Base-by-base conservation (phyloP, 1,140 invertebrate genomes). In the Drosophila truncata region DNA sequence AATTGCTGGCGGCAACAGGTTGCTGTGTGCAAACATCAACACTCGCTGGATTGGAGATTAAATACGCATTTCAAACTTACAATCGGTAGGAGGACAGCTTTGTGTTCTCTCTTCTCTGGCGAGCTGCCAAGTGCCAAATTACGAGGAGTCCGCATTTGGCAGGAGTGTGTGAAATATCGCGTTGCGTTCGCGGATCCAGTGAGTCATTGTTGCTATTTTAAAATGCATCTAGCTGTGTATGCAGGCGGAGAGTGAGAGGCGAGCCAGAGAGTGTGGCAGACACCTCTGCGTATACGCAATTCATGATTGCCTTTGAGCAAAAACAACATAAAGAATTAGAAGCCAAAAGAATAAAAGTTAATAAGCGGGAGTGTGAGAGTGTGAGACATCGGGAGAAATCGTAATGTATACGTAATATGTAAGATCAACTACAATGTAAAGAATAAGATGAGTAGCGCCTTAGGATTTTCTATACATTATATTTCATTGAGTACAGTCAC, bases 41-140 rank as follows among this genome's bases (percentile, higher is more conserved):
- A 71, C 49, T 71, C 46, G 67, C 61, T 66, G 41, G 39, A 76
- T 70, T 70, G 41, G 25, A 71, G 73, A 80, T 78, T 84, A 84
- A 84, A 66, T 88, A 79, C 84, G 84, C 84, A 78, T 57, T 87
- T 71, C 59, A 46, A 27, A 83, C 62, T 46, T 64, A 83, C 79
- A 80, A 78, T 54, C 41, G 47, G 63, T 64, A 59, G 52, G 23
- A 39, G 52, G 59, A 67, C 37, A 60, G 41, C 41, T 14, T 65
- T 25, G 39, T 66, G 57, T 64, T 57, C 20, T 58, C 54, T 33
- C 59, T 62, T 58, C 29, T 20, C 41, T 67, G 73, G 73, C 63
- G 29, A 35, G 18, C 27, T 67, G 74, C 74, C 64, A 73, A 52
- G 33, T 50, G 44, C 29, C 55, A 46, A 61, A 60, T 50, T 78